Evolutionary conservation across 2,888 invertebrate species (phyloP).

Genomic region (Helleia helle): DNA sequence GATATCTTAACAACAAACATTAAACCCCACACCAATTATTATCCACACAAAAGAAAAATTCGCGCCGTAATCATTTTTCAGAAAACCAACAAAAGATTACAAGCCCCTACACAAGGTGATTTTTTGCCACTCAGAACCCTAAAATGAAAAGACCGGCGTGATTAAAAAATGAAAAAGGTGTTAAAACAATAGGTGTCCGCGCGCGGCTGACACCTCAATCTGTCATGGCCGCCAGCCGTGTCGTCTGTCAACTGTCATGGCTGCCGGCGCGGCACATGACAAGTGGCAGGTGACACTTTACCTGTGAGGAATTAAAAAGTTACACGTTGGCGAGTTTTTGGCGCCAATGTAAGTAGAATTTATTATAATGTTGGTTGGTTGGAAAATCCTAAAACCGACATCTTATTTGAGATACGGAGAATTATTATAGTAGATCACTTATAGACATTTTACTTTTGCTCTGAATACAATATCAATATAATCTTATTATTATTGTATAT

Average conservation of each 20-base stretch:
- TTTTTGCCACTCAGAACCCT: conserved; percentile 11
- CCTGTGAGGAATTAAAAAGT: conserved; percentile 26
- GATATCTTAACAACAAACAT: too few relatives aligned
- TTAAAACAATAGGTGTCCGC: conserved; percentile 39
- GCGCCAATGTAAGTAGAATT: too few relatives aligned
- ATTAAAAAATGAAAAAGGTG: conserved; percentile 36
- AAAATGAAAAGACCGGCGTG: conserved; percentile 19
- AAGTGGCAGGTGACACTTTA: conserved; percentile 28
- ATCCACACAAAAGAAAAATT: conserved; percentile 1
- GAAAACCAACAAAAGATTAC: conserved; percentile 12
- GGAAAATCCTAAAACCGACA: too few relatives aligned
- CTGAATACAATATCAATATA: too few relatives aligned
- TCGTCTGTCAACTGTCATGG: conserved; percentile 41
- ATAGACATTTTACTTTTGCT: too few relatives aligned
- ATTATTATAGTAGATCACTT: too few relatives aligned
- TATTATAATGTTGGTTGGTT: too few relatives aligned
- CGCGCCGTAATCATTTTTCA: conserved; percentile 7
- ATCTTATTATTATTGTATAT: too few relatives aligned
- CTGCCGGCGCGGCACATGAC: conserved; percentile 45
- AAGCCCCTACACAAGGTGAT: conserved; percentile 8
- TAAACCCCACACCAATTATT: background rate
- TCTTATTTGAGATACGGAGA: too few relatives aligned
- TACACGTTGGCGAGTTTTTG: conserved; percentile 13
- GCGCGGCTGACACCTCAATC: conserved; percentile 54
- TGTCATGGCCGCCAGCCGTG: conserved; percentile 39